Evolutionary conservation across 2,113 vertebrate species (phyloP).

Genomic region (Scopus umbretta): DNA sequence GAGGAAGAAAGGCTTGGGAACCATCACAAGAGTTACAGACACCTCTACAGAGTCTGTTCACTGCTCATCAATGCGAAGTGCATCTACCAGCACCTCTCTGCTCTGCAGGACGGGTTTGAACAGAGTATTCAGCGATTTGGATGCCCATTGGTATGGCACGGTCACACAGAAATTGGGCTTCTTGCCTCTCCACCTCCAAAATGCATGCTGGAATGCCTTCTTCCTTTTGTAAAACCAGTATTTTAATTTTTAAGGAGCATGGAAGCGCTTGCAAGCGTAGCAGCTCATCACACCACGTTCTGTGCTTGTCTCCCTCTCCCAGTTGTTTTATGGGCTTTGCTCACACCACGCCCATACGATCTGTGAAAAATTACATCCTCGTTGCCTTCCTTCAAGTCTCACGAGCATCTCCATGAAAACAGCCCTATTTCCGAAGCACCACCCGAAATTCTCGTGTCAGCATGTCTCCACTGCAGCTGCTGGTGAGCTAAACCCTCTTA

Average conservation of each 20-base stretch:
- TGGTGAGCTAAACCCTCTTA: neutral
- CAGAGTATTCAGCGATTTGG: neutral
- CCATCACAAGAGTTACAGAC: neutral
- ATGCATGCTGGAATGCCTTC: neutral
- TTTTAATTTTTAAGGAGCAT: neutral
- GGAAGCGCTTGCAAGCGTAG: neutral
- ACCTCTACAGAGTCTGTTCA: neutral
- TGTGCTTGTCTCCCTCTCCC: neutral
- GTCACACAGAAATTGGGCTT: fast-evolving
- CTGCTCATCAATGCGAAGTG: neutral
- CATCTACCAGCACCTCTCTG: neutral
- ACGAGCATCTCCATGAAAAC: neutral
- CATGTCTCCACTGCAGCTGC: fast-evolving
- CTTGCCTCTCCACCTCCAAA: neutral
- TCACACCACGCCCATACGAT: fast-evolving
- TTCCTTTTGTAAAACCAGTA: neutral
- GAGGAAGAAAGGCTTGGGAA: neutral
- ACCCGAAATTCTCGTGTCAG: neutral
- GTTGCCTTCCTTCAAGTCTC: neutral
- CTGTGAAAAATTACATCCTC: neutral
- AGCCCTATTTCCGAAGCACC: neutral
- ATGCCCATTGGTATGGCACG: neutral
- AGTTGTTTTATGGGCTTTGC: neutral
- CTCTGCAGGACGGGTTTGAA: neutral
- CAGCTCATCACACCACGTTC: neutral